These are phyloP conservation scores for Phymanthus crucifer DNA, from an alignment of 92 coral and sea anemone species.

Conservation along the genomic window DNA sequence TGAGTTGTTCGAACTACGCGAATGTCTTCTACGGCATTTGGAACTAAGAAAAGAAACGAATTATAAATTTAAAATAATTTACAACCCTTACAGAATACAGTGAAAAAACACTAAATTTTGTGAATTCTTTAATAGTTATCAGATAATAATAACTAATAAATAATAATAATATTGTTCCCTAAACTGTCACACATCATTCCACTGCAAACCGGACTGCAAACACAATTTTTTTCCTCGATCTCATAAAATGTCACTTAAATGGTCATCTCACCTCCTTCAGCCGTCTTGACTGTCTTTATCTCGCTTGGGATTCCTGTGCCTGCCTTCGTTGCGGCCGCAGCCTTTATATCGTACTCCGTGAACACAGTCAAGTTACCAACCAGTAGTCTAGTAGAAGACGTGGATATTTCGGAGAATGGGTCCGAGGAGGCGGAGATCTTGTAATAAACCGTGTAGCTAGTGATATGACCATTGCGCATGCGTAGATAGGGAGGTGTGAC, in stretches of 20 bases:
- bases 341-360: constrained; percentile 64
- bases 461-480: constrained; percentile 72
- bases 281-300: constrained; percentile 35
- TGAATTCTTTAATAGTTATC: too few species aligned
- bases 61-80: too few species aligned
- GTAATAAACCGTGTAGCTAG: constrained; percentile 74
- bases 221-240: too few species aligned
- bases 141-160: too few species aligned
- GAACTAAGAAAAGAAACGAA: constrained; percentile 50
- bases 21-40: constrained; percentile 56
- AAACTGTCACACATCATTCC: background rate
- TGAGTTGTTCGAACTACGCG: constrained; percentile 22
- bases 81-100: too few species aligned
- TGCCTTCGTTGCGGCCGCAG: constrained; percentile 69
- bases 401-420: constrained; percentile 36
- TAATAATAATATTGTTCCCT: too few species aligned
- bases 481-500: constrained; percentile 53
- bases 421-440: constrained; percentile 35
- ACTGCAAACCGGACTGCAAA: too few species aligned
- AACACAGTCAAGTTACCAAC: constrained; percentile 60
- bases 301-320: constrained; percentile 72
- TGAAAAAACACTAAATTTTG: background rate
- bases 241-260: too few species aligned
- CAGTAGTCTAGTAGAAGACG: constrained; percentile 39
- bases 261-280: constrained; percentile 74